phyloP scores from a whole-genome alignment of 92 coral and sea anemone species.

The Anthopleura xanthogrammica region DNA sequence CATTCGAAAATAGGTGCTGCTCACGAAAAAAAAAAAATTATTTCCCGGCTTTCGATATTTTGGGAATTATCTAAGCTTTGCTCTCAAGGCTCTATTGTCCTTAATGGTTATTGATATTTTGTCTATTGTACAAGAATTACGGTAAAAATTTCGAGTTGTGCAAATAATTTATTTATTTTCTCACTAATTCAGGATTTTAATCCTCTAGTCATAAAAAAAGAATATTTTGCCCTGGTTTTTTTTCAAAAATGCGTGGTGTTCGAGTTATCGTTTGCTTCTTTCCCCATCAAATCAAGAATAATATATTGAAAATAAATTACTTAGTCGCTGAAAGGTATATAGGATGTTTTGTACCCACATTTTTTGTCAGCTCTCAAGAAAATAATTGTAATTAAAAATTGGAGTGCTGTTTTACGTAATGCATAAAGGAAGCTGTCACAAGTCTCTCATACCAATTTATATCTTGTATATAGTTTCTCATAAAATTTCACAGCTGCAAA shows the following conservation, averaged over 20 bases:
- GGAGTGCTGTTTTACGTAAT: too few species aligned
- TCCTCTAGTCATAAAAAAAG: background rate
- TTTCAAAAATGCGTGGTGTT: background rate
- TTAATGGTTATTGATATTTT: conserved; percentile 2
- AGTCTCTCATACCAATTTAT: too few species aligned
- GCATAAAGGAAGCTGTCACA: too few species aligned
- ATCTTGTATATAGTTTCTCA: too few species aligned
- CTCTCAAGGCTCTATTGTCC: background rate
- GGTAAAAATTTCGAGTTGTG: background rate
- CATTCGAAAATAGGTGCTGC: background rate
- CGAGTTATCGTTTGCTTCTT: background rate
- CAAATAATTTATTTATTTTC: background rate
- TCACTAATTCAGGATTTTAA: background rate
- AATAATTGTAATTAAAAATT: too few species aligned
- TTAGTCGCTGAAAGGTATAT: too few species aligned
- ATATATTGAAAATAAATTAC: too few species aligned
- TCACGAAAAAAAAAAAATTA: background rate
- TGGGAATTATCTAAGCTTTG: background rate
- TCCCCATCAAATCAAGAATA: background rate
- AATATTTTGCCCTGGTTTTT: background rate
- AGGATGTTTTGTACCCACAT: too few species aligned
- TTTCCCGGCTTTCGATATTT: background rate
- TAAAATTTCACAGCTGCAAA: too few species aligned
- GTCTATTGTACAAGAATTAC: background rate
- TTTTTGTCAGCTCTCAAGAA: too few species aligned